phyloP scores from a whole-genome alignment of 1,140 invertebrate genomes.

The Calliopsis andreniformis region DNA sequence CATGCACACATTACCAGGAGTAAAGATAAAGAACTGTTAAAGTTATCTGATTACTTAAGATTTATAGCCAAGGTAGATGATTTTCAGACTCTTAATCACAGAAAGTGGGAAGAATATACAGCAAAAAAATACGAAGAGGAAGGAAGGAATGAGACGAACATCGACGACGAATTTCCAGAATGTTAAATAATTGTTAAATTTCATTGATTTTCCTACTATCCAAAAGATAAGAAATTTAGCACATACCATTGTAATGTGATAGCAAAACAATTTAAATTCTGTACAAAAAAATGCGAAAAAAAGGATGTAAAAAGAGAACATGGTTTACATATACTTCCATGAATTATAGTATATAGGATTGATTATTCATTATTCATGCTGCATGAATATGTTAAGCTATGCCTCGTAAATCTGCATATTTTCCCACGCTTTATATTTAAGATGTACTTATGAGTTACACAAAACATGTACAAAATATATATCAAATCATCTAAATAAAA shows the following conservation, averaged over 20 bases:
- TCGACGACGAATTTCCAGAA: constrained; percentile 40
- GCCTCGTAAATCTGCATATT: constrained; percentile 48
- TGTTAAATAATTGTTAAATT: constrained; percentile 45
- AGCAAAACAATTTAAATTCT: constrained; percentile 17
- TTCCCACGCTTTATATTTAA: constrained; percentile 61
- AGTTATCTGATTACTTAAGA: constrained; percentile 92
- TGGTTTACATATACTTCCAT: constrained; percentile 36
- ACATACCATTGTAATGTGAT: neutral
- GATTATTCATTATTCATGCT: constrained; percentile 29
- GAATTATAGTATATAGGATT: neutral
- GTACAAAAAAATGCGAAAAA: constrained; percentile 12
- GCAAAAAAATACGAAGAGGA: constrained; percentile 70
- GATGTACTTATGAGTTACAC: constrained; percentile 60
- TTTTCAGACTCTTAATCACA: constrained; percentile 92
- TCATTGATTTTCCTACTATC: constrained; percentile 24
- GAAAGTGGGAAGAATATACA: constrained; percentile 94
- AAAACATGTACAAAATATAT: constrained; percentile 42
- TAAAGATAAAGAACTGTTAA: constrained; percentile 92
- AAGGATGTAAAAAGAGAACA: constrained; percentile 3
- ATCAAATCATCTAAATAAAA: constrained; percentile 47
- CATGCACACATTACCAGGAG: constrained; percentile 94
- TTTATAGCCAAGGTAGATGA: constrained; percentile 92
- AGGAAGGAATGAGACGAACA: constrained; percentile 42
- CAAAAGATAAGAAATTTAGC: neutral
- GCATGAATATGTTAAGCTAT: constrained; percentile 25